A percentile compares a stretch with the other conserved stretches of the same genome.
Evolutionary conservation across 2,113 vertebrate genomes (phyloP).

Genomic region (Acanthisitta chloris): DNA sequence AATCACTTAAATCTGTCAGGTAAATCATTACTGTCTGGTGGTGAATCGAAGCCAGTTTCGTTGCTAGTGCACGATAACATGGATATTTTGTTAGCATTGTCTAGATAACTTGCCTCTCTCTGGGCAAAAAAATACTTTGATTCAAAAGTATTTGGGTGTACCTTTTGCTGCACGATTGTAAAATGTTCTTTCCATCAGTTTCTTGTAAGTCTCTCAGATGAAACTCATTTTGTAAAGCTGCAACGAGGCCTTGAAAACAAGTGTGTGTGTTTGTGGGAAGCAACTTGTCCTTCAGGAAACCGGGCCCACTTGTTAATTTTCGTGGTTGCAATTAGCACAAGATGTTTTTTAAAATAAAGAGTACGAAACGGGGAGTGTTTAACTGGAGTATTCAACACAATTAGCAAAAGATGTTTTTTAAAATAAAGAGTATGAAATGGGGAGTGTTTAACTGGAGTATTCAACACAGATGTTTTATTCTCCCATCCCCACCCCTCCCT

Average conservation of each 20-base stretch:
- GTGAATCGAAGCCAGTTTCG: not conserved
- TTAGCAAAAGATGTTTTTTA: slow-evolving; percentile 43
- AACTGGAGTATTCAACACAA: not conserved
- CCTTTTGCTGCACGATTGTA: not conserved
- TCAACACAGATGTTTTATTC: not conserved
- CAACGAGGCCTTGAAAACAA: not conserved
- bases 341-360: slow-evolving; percentile 47
- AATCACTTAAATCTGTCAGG: not conserved
- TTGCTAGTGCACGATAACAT: not conserved
- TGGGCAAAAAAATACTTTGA: not conserved
- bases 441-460: not conserved
- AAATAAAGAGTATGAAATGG: slow-evolving; percentile 38
- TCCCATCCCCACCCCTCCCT: not conserved
- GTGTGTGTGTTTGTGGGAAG: accelerated
- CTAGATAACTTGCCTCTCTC: not conserved
- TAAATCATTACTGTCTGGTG: not conserved
- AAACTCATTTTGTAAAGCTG: not conserved
- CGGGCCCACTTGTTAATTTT: not conserved
- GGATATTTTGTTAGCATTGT: not conserved
- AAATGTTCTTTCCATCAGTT: not conserved
- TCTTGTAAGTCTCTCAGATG: not conserved
- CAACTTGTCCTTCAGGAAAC: not conserved
- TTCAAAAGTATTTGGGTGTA: not conserved
- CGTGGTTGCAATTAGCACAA: not conserved
- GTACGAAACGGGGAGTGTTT: not conserved